Evolutionary conservation across 2,888 invertebrate species (phyloP).

Genomic region (Eubasilissa splendida): DNA sequence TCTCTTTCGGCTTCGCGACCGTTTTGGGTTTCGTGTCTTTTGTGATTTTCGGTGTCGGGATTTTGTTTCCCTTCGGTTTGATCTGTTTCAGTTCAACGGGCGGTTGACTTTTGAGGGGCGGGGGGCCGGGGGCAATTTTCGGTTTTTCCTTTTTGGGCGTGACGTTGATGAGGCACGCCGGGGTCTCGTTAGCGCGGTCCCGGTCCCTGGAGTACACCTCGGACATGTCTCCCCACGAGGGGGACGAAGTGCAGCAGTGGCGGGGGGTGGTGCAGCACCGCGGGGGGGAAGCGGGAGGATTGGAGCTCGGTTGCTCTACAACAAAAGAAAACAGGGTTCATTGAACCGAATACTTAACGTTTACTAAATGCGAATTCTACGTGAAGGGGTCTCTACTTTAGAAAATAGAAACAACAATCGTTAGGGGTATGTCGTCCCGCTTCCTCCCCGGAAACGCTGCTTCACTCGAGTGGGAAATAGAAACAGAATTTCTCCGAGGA

Average conservation of each 20-base stretch:
- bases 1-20: slow-evolving; percentile 37
- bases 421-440: slow-evolving; percentile 55
- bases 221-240: slow-evolving; percentile 69
- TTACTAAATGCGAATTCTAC: slow-evolving; percentile 45
- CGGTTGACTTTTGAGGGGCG: slow-evolving; percentile 44
- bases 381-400: slow-evolving; percentile 48
- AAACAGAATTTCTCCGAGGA: slow-evolving; percentile 62
- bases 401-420: slow-evolving; percentile 58
- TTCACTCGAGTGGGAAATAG: slow-evolving; percentile 57
- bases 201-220: slow-evolving; percentile 73
- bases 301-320: slow-evolving; percentile 61
- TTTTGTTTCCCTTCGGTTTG: slow-evolving; percentile 50
- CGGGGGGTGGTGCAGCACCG: slow-evolving; percentile 63
- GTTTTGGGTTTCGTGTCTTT: slow-evolving; percentile 62
- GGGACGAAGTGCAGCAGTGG: slow-evolving; percentile 59
- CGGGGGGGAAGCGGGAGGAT: slow-evolving; percentile 61
- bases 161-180: slow-evolving; percentile 70
- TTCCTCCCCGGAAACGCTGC: slow-evolving; percentile 52
- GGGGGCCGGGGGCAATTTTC: slow-evolving; percentile 58
- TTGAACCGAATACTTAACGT: slow-evolving; percentile 42
- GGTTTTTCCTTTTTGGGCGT: slow-evolving; percentile 64
- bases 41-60: slow-evolving; percentile 61
- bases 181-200: slow-evolving; percentile 63
- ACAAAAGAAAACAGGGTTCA: slow-evolving; percentile 60
- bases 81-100: slow-evolving; percentile 43